These are phyloP conservation scores for Crossaster papposus DNA, from an alignment of 53 echinoderm and acorn worm genomes.

Conservation along the genomic window DNA sequence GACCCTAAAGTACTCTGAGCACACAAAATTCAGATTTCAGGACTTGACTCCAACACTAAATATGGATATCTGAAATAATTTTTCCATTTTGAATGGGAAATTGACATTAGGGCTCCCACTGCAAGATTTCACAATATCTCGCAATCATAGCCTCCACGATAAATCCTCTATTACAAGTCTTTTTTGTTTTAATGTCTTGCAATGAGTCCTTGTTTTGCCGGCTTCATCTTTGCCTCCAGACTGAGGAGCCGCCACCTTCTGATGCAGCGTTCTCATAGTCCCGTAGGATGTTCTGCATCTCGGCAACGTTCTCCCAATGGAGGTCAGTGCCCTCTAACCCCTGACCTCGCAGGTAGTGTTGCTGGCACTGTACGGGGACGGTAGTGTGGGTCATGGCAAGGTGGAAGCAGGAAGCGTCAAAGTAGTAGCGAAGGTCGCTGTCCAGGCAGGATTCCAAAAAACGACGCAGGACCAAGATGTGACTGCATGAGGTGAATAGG, in stretches of 20 bases:
- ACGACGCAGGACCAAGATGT: conserved; percentile 81
- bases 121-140: neutral
- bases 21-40: too few relatives aligned
- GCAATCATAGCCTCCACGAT: neutral
- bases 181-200: neutral
- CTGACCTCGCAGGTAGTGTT: conserved; percentile 77
- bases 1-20: too few relatives aligned
- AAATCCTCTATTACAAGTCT: neutral
- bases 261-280: neutral
- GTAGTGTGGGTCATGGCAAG: conserved; percentile 74
- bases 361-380: conserved; percentile 75
- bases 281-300: conserved; percentile 19
- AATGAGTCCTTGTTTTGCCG: neutral
- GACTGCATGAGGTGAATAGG: conserved; percentile 53
- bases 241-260: neutral
- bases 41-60: too few relatives aligned
- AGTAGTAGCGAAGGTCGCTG: conserved; percentile 86
- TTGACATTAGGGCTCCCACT: neutral
- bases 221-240: conserved; percentile 10
- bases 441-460: conserved; percentile 79
- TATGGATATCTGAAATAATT: too few relatives aligned
- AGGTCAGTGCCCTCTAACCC: conserved; percentile 67
- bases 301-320: conserved; percentile 16
- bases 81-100: too few relatives aligned
- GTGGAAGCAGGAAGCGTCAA: conserved; percentile 86